A percentile compares a stretch with the other conserved stretches of the same genome.
Evolutionary conservation across 2,797 vertebrate genomes (phyloP).

Genomic region (Hoplostethus atlanticus): DNA sequence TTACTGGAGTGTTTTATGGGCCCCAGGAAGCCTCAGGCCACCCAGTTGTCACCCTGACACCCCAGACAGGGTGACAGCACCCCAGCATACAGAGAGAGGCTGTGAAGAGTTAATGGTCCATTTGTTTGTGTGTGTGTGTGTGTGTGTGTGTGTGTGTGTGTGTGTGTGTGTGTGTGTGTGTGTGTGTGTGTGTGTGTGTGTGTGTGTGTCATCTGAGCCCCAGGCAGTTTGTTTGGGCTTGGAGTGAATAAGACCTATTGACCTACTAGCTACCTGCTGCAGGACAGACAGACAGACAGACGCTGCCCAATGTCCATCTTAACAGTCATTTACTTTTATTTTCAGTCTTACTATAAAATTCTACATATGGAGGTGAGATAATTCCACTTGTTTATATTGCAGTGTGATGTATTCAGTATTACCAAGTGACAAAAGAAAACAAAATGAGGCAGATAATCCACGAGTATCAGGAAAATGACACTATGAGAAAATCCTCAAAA

Average conservation of each 20-base stretch:
- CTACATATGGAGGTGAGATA: too few species aligned
- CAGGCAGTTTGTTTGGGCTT: conserved; percentile 35
- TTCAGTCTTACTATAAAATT: too few species aligned
- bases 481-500: too few species aligned
- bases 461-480: too few species aligned
- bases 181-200: not conserved
- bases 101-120: conserved; percentile 48
- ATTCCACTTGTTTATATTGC: too few species aligned
- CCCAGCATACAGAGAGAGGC: not conserved
- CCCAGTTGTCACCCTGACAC: conserved; percentile 52
- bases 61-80: conserved; percentile 5
- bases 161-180: conserved; percentile 16
- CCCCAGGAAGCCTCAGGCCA: conserved; percentile 41
- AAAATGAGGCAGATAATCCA: too few species aligned
- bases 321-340: too few species aligned
- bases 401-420: too few species aligned
- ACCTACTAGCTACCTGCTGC: not conserved
- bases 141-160: not conserved
- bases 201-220: conserved; percentile 29
- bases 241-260: conserved; percentile 28
- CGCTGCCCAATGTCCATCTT: too few species aligned
- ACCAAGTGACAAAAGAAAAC: too few species aligned
- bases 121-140: conserved; percentile 42
- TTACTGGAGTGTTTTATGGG: conserved; percentile 44
- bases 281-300: not conserved